Percentiles rank a stretch among this genome's conserved stretches.
Conservation (phyloP, 1,140 invertebrate species). For the Lethrus apterus region DNA sequence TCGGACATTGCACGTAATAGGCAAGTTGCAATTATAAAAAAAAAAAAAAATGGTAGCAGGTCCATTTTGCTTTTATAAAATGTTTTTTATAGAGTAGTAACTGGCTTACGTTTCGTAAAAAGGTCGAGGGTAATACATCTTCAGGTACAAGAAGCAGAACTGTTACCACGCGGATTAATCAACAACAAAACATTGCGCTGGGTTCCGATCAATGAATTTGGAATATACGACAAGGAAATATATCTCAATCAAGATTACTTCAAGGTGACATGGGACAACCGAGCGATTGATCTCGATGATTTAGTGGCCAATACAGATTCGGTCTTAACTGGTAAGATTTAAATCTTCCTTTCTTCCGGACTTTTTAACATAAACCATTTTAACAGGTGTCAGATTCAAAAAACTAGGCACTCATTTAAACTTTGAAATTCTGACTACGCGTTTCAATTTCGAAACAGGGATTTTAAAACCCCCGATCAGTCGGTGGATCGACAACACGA, state of each 20-base stretch:
- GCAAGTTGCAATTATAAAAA: no score
- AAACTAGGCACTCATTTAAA: slow-evolving; percentile 73
- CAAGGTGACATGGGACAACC: slow-evolving; percentile 62
- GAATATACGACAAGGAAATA: slow-evolving; percentile 46
- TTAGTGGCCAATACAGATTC: slow-evolving; percentile 51
- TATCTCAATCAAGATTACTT: slow-evolving; percentile 61
- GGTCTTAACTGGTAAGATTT: slow-evolving; percentile 63
- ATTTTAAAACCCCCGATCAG: slow-evolving; percentile 49
- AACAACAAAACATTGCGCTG: slow-evolving; percentile 53
- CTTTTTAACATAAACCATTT: no score
- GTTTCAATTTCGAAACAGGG: slow-evolving; percentile 71
- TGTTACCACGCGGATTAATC: slow-evolving; percentile 57
- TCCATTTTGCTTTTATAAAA: no score
- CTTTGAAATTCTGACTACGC: slow-evolving; percentile 69
- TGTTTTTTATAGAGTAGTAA: slow-evolving; percentile 60
- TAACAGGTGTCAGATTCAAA: slow-evolving; percentile 60
- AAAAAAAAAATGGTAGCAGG: no score
- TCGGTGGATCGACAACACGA: slow-evolving; percentile 56
- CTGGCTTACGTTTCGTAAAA: slow-evolving; percentile 68
- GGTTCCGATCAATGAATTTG: slow-evolving; percentile 58
- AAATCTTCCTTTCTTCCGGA: no score
- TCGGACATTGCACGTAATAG: slow-evolving; percentile 63
- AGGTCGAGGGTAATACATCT: slow-evolving; percentile 65
- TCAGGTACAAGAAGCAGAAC: slow-evolving; percentile 69
- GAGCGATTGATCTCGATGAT: slow-evolving; percentile 75